Conservation (phyloP, 2,113 vertebrate genomes). For the Oncorhynchus keta region DNA sequence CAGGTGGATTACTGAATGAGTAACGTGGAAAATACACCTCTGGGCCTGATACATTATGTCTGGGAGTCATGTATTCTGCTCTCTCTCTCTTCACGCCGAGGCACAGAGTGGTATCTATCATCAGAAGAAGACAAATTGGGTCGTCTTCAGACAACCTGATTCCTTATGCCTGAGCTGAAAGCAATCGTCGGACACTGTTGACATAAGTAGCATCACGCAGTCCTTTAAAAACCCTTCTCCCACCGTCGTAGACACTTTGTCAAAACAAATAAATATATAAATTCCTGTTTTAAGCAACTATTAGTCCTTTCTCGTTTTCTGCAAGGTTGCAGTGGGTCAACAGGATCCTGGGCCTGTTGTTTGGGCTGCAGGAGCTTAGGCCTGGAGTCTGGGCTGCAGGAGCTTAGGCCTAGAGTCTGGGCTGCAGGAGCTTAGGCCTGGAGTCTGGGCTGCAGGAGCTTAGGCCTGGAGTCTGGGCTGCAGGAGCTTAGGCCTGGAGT, state of each 20-base stretch:
- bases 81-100: neutral
- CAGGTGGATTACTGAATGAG: constrained; percentile 12
- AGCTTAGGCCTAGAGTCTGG: neutral
- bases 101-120: neutral
- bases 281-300: neutral
- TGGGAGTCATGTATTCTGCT: neutral
- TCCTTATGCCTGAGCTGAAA: constrained; percentile 7
- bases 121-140: neutral
- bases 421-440: neutral
- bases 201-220: neutral
- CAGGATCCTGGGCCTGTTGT: neutral
- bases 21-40: constrained; percentile 20
- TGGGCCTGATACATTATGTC: neutral
- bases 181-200: constrained; percentile 24
- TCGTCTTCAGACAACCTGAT: constrained; percentile 12
- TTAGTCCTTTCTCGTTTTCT: constrained; percentile 22
- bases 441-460: neutral
- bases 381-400: neutral
- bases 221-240: neutral
- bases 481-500: no score
- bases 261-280: neutral
- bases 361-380: no score
- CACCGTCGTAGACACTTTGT: neutral
- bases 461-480: neutral
- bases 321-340: constrained; percentile 23